Conservation (phyloP, 1,140 invertebrate species). For the Scaptomyza pallida region DNA sequence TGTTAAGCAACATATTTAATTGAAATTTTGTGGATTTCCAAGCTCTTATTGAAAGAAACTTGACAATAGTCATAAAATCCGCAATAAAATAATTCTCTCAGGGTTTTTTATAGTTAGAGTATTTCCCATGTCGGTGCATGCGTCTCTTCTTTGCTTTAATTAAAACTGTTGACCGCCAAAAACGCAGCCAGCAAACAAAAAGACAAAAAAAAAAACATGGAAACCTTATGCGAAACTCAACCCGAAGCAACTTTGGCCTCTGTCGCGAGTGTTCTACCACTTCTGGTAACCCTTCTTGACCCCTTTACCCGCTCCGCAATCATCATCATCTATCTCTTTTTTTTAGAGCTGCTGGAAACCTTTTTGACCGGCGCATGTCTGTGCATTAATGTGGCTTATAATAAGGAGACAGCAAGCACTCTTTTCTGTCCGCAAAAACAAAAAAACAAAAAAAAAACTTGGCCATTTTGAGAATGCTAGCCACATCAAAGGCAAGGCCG, state of each 20-base stretch:
- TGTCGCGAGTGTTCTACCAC: background rate
- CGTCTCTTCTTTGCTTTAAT: slow-evolving; percentile 74
- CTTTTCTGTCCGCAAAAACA: too few species aligned
- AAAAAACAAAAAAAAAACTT: slow-evolving; percentile 60
- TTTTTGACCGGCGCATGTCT: slow-evolving; percentile 69
- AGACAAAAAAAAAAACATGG: background rate
- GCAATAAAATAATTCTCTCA: too few species aligned
- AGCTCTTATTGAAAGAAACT: too few species aligned
- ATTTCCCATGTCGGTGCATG: slow-evolving; percentile 25
- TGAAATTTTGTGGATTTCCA: too few species aligned
- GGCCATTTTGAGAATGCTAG: slow-evolving; percentile 45
- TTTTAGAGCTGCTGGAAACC: slow-evolving; percentile 42
- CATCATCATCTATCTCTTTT: slow-evolving; percentile 43
- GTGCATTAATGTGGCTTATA: slow-evolving; percentile 81
- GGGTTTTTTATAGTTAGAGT: too few species aligned
- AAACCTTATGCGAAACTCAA: slow-evolving; percentile 1
- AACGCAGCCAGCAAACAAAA: background rate
- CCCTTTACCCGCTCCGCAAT: slow-evolving; percentile 2
- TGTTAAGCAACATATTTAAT: too few species aligned
- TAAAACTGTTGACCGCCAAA: slow-evolving; percentile 74
- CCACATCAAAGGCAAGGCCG: slow-evolving; percentile 71
- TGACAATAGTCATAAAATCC: too few species aligned
- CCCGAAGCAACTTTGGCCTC: too few species aligned
- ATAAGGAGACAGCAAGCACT: slow-evolving; percentile 49
- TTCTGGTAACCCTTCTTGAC: background rate